Evolutionary conservation across 2,888 invertebrate genomes (phyloP).

Genomic region (Meteorus cinctellus): DNA sequence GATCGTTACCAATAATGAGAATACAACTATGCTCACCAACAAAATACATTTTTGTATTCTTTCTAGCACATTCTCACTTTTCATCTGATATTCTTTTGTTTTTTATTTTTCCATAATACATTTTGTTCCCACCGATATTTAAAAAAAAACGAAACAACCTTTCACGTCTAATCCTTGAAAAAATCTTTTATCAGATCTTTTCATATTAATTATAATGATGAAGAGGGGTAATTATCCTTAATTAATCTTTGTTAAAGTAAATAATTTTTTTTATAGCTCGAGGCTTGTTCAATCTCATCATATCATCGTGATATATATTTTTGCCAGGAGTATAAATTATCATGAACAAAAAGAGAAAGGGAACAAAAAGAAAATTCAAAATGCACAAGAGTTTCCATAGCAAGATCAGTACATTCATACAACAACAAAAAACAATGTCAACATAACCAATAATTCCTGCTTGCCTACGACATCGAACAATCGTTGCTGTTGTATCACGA

Average conservation of each 20-base stretch:
- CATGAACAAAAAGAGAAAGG: not conserved
- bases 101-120: not conserved
- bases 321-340: not conserved
- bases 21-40: conserved; percentile 14
- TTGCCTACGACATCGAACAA: not conserved
- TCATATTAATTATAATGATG: too few species aligned
- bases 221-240: too few species aligned
- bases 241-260: too few species aligned
- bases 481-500: not conserved
- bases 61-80: not conserved
- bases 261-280: too few species aligned
- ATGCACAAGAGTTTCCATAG: not conserved
- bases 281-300: too few species aligned
- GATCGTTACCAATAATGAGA: conserved; percentile 22
- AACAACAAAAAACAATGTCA: not conserved
- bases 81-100: not conserved
- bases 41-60: conserved; percentile 26
- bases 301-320: not conserved
- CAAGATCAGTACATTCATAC: not conserved
- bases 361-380: not conserved
- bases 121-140: too few species aligned
- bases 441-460: conserved; percentile 25
- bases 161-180: not conserved
- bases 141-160: too few species aligned
- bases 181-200: too few species aligned